phyloP scores from a whole-genome alignment of 2,113 vertebrate species.

The Psilopsiagon aurifrons region DNA sequence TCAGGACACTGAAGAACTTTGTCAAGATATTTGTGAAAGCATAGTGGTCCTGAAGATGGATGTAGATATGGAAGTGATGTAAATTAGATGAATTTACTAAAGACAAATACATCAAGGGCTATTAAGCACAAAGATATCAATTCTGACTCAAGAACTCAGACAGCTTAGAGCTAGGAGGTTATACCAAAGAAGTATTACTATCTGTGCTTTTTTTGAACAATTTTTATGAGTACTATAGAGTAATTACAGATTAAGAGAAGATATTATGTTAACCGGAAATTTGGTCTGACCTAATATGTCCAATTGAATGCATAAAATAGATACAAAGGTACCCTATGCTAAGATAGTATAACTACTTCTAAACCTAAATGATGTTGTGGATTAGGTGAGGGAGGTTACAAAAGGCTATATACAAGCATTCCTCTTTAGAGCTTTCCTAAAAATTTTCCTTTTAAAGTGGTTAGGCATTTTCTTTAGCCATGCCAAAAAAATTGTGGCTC shows the following conservation, averaged over 20 bases:
- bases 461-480: neutral
- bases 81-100: slow-evolving; percentile 22
- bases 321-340: neutral
- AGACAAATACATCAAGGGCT: slow-evolving; percentile 35
- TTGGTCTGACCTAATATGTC: neutral
- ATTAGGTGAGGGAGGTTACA: neutral
- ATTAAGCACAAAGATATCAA: slow-evolving; percentile 18
- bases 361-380: neutral
- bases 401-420: neutral
- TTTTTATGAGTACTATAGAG: neutral
- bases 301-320: neutral
- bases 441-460: neutral
- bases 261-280: neutral
- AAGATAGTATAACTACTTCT: neutral
- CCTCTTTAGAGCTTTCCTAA: neutral
- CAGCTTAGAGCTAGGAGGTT: neutral
- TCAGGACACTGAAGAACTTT: slow-evolving; percentile 20
- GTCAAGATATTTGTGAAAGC: slow-evolving; percentile 20
- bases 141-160: slow-evolving; percentile 12
- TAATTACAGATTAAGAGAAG: neutral
- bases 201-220: neutral
- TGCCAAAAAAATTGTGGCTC: neutral
- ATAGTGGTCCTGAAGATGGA: slow-evolving; percentile 2
- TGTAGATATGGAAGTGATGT: neutral
- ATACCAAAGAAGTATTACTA: neutral